Evolutionary conservation across 2,888 invertebrate genomes (phyloP).

Genomic region (Ariolimax columbianus): DNA sequence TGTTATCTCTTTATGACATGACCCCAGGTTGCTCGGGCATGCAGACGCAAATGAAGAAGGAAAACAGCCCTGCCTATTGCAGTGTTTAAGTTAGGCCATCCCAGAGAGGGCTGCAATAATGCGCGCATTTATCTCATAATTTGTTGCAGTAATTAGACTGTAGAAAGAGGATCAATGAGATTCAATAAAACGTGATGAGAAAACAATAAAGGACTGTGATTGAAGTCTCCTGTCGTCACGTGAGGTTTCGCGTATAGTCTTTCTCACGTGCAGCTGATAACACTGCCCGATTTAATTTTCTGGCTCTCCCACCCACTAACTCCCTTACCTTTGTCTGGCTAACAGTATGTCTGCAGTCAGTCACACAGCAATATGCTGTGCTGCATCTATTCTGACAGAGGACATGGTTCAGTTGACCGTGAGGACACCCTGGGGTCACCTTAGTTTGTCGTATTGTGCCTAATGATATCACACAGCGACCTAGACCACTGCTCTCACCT

Average conservation of each 20-base stretch:
- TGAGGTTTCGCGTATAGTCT: slow-evolving; percentile 7
- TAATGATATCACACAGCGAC: neutral
- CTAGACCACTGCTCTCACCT: neutral
- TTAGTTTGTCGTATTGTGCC: neutral
- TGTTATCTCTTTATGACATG: slow-evolving; percentile 6
- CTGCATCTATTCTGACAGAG: neutral
- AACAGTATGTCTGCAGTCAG: neutral
- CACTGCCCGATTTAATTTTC: slow-evolving; percentile 1
- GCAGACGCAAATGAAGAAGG: neutral
- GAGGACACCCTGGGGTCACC: neutral
- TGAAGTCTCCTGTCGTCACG: neutral
- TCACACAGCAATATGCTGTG: slow-evolving; percentile 1
- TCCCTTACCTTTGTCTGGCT: neutral
- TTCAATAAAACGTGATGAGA: slow-evolving; percentile 2
- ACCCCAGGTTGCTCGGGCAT: neutral
- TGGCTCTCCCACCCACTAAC: neutral
- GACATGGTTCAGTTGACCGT: slow-evolving; percentile 2
- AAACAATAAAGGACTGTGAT: slow-evolving; percentile 8
- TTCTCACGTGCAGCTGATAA: slow-evolving; percentile 1
- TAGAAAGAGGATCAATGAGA: slow-evolving; percentile 8
- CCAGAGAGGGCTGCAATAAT: neutral
- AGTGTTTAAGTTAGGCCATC: neutral
- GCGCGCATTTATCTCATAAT: slow-evolving; percentile 15
- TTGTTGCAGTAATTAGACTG: neutral
- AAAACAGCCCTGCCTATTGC: neutral